Evolutionary conservation across 2,888 invertebrate genomes (phyloP), one percentile per base, ranked within the genome.

Genomic region (Caenorhabditis uteleia): DNA sequence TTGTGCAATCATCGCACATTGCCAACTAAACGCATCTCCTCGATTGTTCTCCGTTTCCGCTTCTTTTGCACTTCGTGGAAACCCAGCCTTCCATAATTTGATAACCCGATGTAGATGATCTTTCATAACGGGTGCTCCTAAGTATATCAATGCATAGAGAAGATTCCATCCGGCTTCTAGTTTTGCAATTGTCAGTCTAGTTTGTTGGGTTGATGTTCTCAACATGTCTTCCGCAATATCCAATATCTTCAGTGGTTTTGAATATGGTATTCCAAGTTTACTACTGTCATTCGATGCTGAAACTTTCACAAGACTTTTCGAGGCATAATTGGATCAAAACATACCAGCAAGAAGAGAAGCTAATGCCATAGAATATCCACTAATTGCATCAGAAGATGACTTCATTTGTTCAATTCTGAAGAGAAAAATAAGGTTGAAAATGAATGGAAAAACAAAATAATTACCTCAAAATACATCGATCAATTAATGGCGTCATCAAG

Each of bases 151-250:
- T 51, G 97, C 91, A 31, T 95, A 95, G 75, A 98, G 92, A 38
- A 98, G 87, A 43, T 95, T 87, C 98, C 98, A 98, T 26, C 97
- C 97, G 31, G 95, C 95, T 84, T 94, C 93, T 1, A 95, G 95
- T 80, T 95, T 88, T 75, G 94, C 93, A 65, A 95, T 88, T 0
- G 95, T 95, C 54, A 98, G 87, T 47, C 95, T 88, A 84, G 93
- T 93, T 85, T 94, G 97, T 86, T 97, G 95, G 79, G 92, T 93
- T 1, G 98, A 97, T 65, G 95, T 94, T 67, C 95, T 88, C 43
- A 98, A 85, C 74, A 98, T 85, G 83, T 98, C 97, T 86, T 98
- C 97, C 1, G 95, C 98, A 6, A 93, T 91, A 83, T 92, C 93
- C 85, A 98, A 97, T 33, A 97, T 92, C 65, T 72, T 49, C 20